A percentile compares a stretch with the other conserved stretches of the same genome.
Evolutionary conservation across 2,888 invertebrate genomes (phyloP).

Genomic region (Chrysodeixis includens): DNA sequence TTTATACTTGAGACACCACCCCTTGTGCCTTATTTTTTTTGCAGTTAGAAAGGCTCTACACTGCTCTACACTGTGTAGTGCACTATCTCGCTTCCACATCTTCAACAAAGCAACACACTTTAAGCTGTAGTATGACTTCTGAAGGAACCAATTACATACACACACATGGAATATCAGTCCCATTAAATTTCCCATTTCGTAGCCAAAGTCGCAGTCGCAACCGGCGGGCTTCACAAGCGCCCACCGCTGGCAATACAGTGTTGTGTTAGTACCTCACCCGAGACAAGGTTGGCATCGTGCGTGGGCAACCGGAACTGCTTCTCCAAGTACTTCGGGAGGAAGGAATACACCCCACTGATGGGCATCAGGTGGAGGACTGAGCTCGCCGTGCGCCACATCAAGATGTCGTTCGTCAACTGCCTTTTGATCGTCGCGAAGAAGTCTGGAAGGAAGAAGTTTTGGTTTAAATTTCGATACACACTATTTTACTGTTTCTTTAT

Average conservation of each 20-base stretch:
- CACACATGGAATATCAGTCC: neutral
- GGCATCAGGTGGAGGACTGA: conserved; percentile 97
- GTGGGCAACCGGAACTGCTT: conserved; percentile 97
- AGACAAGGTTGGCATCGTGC: conserved; percentile 96
- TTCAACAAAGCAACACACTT: too few species aligned
- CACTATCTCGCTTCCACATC: too few species aligned
- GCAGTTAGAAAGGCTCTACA: too few species aligned
- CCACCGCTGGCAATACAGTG: conserved; percentile 51
- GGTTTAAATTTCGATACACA: neutral
- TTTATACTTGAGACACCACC: too few species aligned
- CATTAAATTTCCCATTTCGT: neutral
- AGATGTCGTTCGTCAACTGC: conserved; percentile 95
- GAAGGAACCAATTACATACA: too few species aligned
- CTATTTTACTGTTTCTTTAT: neutral
- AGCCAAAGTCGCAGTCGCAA: conserved; percentile 1
- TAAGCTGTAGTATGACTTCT: too few species aligned
- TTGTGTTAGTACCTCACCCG: conserved; percentile 90
- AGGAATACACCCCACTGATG: conserved; percentile 97
- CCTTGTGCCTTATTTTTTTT: too few species aligned
- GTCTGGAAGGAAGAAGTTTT: conserved; percentile 67
- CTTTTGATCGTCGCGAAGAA: conserved; percentile 89
- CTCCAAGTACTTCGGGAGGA: conserved; percentile 97
- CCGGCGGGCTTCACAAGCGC: conserved; percentile 12
- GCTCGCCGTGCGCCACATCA: conserved; percentile 97
- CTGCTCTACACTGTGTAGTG: too few species aligned